These are phyloP conservation scores for Marasmarcha lunaedactyla DNA, from an alignment of 2,888 invertebrate species.

Conservation along the genomic window DNA sequence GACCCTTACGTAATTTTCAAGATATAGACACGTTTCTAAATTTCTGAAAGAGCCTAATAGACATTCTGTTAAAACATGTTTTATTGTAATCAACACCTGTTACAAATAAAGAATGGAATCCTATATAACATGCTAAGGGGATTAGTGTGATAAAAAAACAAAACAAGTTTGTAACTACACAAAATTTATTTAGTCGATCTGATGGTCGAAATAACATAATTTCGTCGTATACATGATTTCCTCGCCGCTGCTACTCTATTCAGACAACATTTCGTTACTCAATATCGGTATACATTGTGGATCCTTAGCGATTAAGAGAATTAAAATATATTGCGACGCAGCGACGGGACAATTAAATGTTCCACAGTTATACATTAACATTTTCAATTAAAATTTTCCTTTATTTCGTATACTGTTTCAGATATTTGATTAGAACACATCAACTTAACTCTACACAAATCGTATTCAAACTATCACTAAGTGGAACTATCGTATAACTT, in stretches of 20 bases:
- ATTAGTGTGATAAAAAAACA: no score
- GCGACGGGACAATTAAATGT: constrained; percentile 29
- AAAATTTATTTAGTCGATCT: constrained; percentile 67
- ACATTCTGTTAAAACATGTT: no score
- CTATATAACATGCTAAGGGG: no score
- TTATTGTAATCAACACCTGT: no score
- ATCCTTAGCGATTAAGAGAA: constrained; percentile 8
- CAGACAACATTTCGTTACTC: constrained; percentile 25
- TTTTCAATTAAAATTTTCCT: constrained; percentile 40
- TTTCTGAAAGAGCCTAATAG: no score
- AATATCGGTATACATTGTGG: constrained; percentile 16
- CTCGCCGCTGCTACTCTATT: constrained; percentile 38
- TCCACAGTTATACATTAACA: constrained; percentile 38
- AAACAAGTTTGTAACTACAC: constrained; percentile 46
- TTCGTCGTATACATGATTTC: constrained; percentile 61
- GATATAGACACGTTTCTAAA: no score
- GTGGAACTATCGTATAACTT: constrained; percentile 27
- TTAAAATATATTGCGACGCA: constrained; percentile 31
- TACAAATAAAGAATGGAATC: no score
- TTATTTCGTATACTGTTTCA: constrained; percentile 65
- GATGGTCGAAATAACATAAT: constrained; percentile 68
- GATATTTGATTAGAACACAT: constrained; percentile 68
- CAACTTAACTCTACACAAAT: constrained; percentile 50
- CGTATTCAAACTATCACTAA: constrained; percentile 39
- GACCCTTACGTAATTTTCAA: no score